These are phyloP conservation scores for Cenopis cana DNA, from an alignment of 2,888 invertebrate species.

Conservation along the genomic window DNA sequence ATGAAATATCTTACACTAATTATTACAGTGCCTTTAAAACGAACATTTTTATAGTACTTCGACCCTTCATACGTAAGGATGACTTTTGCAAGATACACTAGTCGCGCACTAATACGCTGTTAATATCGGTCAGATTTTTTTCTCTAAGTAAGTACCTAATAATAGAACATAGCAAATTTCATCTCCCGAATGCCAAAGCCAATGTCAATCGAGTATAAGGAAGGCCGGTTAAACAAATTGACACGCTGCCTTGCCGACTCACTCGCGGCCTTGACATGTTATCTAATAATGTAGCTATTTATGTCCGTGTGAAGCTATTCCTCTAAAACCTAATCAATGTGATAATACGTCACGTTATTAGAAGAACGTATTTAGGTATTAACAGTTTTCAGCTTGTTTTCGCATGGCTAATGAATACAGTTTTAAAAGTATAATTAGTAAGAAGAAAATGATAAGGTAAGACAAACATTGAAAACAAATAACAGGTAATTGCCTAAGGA, in stretches of 20 bases:
- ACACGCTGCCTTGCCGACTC: conserved; percentile 17
- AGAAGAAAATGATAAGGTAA: background rate
- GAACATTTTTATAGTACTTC: background rate
- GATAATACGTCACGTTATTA: background rate
- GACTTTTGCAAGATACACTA: no score
- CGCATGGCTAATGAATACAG: background rate
- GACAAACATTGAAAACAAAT: background rate
- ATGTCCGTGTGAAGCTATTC: conserved; percentile 5
- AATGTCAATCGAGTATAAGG: conserved; percentile 23
- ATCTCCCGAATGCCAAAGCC: conserved; percentile 4
- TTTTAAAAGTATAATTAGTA: background rate
- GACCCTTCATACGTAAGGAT: no score
- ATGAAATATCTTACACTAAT: no score
- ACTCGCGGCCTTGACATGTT: conserved; percentile 33
- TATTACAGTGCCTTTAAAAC: background rate
- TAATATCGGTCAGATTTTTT: no score
- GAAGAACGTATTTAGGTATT: background rate
- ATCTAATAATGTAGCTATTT: conserved; percentile 30
- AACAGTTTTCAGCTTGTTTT: background rate
- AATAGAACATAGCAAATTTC: conserved; percentile 14
- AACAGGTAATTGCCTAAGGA: no score
- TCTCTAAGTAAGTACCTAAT: no score
- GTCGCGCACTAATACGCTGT: no score
- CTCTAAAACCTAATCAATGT: conserved; percentile 15
- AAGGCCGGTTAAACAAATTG: conserved; percentile 32